Evolutionary conservation across 2,113 vertebrate genomes (phyloP), one percentile per base, ranked within the genome.

Genomic region (Myrmecophaga tridactyla): DNA sequence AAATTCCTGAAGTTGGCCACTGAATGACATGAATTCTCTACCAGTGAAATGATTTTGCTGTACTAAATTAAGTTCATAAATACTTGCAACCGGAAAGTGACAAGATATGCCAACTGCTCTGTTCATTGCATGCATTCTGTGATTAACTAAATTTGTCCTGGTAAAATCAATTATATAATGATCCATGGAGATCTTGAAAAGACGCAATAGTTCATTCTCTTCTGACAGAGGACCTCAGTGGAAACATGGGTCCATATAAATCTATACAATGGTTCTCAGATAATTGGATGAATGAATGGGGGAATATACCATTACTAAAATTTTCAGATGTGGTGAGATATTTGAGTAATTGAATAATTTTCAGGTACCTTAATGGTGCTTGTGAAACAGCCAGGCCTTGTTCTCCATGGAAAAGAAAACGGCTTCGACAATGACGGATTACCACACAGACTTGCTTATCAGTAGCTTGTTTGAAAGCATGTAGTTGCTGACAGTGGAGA

Each of bases 41-140:
- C 67, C 56, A 81, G 82, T 72, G 25, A 93, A 84, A 90, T 94
- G 41, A 95, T 58, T 92, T 94, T 89, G 20, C 17, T 60, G 3
- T 86, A 63, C 20, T 73, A 85, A 95, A 96, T 90, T 90, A 82
- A 89, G 21, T 36, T 67, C 34, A 87, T 86, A 94, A 95, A 75
- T 69, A 90, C 95, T 85, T 78, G 39, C 63, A 94, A 53, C 41
- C 76, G 72, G 39, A 62, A 96, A 96, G 81, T 85, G 18, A 41
- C 20, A 77, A 89, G 53, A 23, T 39, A 89, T 7, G 69, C 86
- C 73, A 62, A 51, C 7, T 76, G 39, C 86, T 81, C 65, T 86
- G 15, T 75, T 85, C 75, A 23, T 14, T 60, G 73, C 25, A 90
- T 31, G 9, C 23, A 83, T 92, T 92, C 43, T 88, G 31, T 72